These are phyloP conservation scores for Platycheirus albimanus DNA, from an alignment of 2,888 invertebrate species.

Conservation along the genomic window DNA sequence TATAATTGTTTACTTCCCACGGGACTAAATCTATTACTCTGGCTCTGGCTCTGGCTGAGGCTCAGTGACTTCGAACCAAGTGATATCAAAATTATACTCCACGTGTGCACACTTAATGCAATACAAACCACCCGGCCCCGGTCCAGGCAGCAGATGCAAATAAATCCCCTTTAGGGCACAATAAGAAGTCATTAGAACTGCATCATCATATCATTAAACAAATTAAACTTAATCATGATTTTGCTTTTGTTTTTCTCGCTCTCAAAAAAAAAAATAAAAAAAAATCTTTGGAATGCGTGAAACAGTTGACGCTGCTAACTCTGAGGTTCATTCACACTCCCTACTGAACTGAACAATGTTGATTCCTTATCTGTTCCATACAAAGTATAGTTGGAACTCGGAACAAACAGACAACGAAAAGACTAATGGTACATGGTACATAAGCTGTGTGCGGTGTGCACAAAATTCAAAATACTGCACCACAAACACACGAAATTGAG, in stretches of 20 bases:
- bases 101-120: constrained; percentile 20
- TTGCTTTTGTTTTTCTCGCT: constrained; percentile 42
- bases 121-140: too few relatives aligned
- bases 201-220: constrained; percentile 67
- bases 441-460: not conserved
- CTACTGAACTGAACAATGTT: not conserved
- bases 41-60: too few relatives aligned
- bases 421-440: not conserved
- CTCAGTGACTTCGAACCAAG: constrained; percentile 11
- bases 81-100: constrained; percentile 32
- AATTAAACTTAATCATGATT: constrained; percentile 62
- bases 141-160: constrained; percentile 34
- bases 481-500: not conserved
- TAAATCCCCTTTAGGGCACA: constrained; percentile 39
- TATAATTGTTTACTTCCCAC: constrained; percentile 27
- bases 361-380: constrained; percentile 57
- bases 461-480: not conserved
- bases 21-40: not conserved
- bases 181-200: constrained; percentile 54
- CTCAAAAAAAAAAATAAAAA: constrained; percentile 30
- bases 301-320: constrained; percentile 47
- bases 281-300: constrained; percentile 53
- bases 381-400: constrained; percentile 44
- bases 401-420: not conserved
- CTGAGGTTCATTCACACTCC: constrained; percentile 63